A percentile compares a stretch with the other conserved stretches of the same genome.
phyloP scores from a whole-genome alignment of 2,797 vertebrate genomes.

The Eurystomus glaucurus region DNA sequence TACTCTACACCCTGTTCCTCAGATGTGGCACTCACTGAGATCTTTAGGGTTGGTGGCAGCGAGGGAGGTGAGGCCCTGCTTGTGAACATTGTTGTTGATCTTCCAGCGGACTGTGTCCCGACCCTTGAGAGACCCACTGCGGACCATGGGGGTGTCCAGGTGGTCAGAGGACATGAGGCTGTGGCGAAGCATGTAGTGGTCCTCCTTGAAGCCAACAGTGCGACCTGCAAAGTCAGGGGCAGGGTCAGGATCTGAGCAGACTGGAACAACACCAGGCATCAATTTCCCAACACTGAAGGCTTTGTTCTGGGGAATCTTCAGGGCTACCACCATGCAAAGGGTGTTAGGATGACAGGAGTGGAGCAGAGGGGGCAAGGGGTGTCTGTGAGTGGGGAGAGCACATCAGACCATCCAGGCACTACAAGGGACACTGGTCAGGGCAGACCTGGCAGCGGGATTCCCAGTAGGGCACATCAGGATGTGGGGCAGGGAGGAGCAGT shows the following conservation, averaged over 20 bases:
- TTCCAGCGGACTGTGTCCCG: slow-evolving; percentile 94
- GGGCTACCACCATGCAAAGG: background rate
- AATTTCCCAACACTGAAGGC: rapidly evolving
- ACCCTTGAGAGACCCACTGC: slow-evolving; percentile 91
- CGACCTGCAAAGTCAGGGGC: slow-evolving; percentile 85
- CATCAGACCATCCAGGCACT: background rate
- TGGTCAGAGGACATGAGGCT: slow-evolving; percentile 92
- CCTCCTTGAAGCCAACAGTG: slow-evolving; percentile 95
- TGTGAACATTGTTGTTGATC: slow-evolving; percentile 94
- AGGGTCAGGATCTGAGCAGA: background rate
- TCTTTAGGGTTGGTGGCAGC: slow-evolving; percentile 88
- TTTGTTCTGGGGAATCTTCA: background rate
- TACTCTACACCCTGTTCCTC: rapidly evolving
- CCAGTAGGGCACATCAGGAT: background rate
- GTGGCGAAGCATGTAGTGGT: slow-evolving; percentile 94
- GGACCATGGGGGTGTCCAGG: slow-evolving; percentile 93
- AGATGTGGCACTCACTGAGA: slow-evolving; percentile 83
- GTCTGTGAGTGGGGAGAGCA: background rate
- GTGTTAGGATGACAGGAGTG: background rate
- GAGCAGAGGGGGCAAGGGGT: background rate
- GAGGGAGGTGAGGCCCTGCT: slow-evolving; percentile 76
- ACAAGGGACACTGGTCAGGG: background rate
- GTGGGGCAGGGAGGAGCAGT: background rate
- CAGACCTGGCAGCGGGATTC: background rate
- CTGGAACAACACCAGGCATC: rapidly evolving